Evolutionary conservation across 30 jellyfish, hydroid and myxozoan species (phyloP), one percentile per base, ranked within the genome.

Genomic region (Haliclystus octoradiatus): DNA sequence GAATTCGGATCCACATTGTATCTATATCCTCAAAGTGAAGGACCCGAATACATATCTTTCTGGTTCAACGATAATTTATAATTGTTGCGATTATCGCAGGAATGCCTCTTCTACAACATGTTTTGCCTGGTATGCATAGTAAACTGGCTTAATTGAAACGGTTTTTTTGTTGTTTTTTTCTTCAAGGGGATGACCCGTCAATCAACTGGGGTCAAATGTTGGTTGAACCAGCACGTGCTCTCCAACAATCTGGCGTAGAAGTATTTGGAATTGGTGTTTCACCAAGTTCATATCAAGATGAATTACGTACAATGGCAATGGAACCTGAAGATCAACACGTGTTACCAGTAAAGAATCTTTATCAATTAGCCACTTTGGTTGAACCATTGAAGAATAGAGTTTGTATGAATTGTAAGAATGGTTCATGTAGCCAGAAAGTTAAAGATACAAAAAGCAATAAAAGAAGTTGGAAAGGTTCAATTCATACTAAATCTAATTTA

Each of bases 241-340:
- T 88, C 26, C 92, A 78, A 52, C 83, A 76, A 31, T 77, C 82
- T 49, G 97, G 97, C 5, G 94, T 88, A 27, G 92, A 88, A 9
- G 91, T 88, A 1, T 88, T 80, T 62, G 93, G 82, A 0, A 74
- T 88, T 27, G 97, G 97, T 7, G 82, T 81, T 14, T 79, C 97
- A 19, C 69, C 92, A 1, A 75, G 65, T 34, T 92, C 88, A 22
- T 77, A 88, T 24, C 81, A 63, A 22, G 97, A 88, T 25, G 97
- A 88, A 67, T 72, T 86, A 28, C 70, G 71, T 63, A 68, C 69
- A 25, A 69, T 83, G 74, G 91, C 96, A 13, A 78, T 92, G 13
- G 89, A 74, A 9, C 89, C 91, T 3, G 93, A 79, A 40, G 68
- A 81, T 26, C 77, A 75, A 30, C 96, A 86, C 66, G 94, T 74